Evolutionary conservation across 2,797 vertebrate genomes (phyloP).

Genomic region (Pteropus rufus): DNA sequence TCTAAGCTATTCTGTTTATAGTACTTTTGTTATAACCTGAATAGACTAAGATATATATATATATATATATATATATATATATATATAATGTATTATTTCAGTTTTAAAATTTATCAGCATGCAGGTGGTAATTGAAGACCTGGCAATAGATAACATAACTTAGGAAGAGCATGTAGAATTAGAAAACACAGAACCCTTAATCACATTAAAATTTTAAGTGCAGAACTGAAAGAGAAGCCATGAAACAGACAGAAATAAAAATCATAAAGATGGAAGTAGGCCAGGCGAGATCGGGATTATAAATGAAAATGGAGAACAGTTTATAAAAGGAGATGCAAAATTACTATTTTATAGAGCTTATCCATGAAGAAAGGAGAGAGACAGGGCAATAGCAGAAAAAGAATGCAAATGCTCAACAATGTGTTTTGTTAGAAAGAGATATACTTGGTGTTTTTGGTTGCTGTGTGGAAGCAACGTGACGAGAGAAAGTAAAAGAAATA

Average conservation of each 20-base stretch:
- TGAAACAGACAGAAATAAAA: neutral
- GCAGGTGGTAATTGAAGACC: neutral
- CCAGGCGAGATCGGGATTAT: neutral
- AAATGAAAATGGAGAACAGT: neutral
- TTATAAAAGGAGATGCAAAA: neutral
- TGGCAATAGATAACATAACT: neutral
- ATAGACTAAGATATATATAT: neutral
- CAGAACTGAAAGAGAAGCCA: neutral
- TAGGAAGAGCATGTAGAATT: neutral
- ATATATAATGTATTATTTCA: neutral
- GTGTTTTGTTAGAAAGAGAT: neutral
- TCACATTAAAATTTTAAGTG: neutral
- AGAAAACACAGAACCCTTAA: neutral
- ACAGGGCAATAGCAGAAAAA: neutral
- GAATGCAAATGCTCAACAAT: neutral
- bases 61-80: neutral
- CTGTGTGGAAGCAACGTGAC: neutral
- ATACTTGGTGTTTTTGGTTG: neutral
- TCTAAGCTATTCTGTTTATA: neutral
- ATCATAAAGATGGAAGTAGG: neutral
- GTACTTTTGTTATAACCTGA: neutral
- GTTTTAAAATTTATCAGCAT: conserved; percentile 2
- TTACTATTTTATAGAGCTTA: neutral
- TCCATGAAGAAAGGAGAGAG: neutral
- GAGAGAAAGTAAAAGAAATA: neutral